These are phyloP conservation scores for Myopa testacea DNA, from an alignment of 2,888 invertebrate species.

Conservation along the genomic window DNA sequence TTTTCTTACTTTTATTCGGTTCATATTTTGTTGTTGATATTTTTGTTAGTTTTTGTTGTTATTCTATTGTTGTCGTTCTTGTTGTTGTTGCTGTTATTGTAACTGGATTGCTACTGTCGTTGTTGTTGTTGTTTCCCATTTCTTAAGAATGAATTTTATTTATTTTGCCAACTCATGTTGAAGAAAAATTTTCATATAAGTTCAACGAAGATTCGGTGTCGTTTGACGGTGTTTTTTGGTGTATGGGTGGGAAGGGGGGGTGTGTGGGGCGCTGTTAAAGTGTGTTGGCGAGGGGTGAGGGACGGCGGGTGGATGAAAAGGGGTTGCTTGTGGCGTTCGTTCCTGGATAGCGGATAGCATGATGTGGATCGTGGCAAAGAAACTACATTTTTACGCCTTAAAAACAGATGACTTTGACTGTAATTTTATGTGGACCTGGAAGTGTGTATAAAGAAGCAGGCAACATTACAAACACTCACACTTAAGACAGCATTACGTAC, in stretches of 20 bases:
- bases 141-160: constrained; percentile 67
- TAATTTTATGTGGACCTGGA: constrained; percentile 54
- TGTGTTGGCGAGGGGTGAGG: constrained; percentile 17
- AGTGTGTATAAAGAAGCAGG: constrained; percentile 46
- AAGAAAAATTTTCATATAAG: constrained; percentile 65
- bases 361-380: constrained; percentile 44
- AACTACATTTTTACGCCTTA: constrained; percentile 64
- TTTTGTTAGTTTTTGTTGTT: constrained; percentile 39
- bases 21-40: constrained; percentile 34
- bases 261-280: constrained; percentile 11
- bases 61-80: constrained; percentile 18
- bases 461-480: too few species aligned
- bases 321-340: constrained; percentile 10
- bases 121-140: constrained; percentile 46
- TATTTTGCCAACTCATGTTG: constrained; percentile 67
- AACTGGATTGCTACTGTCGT: constrained; percentile 14
- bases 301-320: constrained; percentile 45
- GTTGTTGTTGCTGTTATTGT: constrained; percentile 12
- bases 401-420: constrained; percentile 65
- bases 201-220: constrained; percentile 53
- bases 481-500: too few species aligned
- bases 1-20: constrained; percentile 31
- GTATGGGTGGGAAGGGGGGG: constrained; percentile 21
- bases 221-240: constrained; percentile 48
- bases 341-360: neutral